Evolutionary conservation across 2,113 vertebrate species (phyloP).

Genomic region (Excalfactoria chinensis): DNA sequence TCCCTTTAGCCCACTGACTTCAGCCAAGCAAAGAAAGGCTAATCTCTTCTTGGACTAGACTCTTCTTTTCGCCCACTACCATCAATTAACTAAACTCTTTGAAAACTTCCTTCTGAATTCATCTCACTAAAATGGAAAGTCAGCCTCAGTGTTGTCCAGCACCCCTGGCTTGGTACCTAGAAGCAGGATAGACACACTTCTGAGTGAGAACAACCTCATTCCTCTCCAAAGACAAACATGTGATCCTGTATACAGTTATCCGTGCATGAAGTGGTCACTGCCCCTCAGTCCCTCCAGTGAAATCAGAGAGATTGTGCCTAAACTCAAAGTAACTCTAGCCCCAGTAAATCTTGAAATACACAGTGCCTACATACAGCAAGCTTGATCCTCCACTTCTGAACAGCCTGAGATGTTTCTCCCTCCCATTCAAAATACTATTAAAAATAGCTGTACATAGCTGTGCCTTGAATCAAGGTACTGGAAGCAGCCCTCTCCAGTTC

Average conservation of each 20-base stretch:
- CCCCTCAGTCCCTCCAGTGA: background rate
- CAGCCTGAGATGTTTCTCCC: background rate
- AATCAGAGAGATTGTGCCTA: background rate
- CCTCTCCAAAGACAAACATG: rapidly evolving
- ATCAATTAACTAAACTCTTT: background rate
- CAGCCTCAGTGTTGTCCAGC: background rate
- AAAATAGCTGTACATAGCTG: background rate
- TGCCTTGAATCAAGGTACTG: background rate
- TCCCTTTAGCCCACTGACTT: background rate
- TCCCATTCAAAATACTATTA: background rate
- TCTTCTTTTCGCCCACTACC: background rate
- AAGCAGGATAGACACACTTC: background rate
- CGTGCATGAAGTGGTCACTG: background rate
- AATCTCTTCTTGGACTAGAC: background rate
- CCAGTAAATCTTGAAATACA: background rate
- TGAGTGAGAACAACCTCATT: background rate
- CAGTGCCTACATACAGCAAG: background rate
- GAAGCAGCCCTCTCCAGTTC: background rate
- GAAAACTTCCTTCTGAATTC: background rate
- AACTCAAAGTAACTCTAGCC: background rate
- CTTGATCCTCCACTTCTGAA: background rate
- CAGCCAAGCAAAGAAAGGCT: background rate
- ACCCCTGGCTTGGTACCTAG: background rate
- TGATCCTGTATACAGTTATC: rapidly evolving
- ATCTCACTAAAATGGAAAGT: background rate